phyloP scores from a whole-genome alignment of 1,140 invertebrate species.

The Pseudachorutes palmiensis region DNA sequence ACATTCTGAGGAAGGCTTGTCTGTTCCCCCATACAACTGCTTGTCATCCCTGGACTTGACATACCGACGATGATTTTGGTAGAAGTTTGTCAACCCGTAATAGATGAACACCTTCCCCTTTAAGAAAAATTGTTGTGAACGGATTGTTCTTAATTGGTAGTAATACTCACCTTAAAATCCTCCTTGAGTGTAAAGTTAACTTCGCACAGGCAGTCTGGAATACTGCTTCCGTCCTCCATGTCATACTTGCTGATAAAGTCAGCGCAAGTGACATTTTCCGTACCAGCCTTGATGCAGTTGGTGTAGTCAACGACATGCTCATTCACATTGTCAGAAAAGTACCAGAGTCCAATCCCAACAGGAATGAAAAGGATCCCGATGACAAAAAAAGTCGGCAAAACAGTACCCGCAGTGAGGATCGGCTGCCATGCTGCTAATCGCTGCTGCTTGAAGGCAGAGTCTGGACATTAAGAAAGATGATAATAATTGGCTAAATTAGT shows the following conservation, averaged over 20 bases:
- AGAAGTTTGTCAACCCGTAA: constrained; percentile 94
- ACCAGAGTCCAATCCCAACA: constrained; percentile 81
- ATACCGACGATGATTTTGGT: constrained; percentile 97
- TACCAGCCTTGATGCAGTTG: constrained; percentile 14
- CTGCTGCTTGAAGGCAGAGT: constrained; percentile 96
- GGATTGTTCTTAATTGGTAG: background rate
- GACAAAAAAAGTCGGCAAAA: constrained; percentile 91
- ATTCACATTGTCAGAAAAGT: constrained; percentile 62
- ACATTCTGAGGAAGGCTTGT: constrained; percentile 17
- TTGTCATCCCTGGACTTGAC: constrained; percentile 94
- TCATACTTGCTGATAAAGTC: constrained; percentile 52
- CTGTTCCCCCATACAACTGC: constrained; percentile 74
- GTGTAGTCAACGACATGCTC: constrained; percentile 23
- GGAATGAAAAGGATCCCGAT: constrained; percentile 95
- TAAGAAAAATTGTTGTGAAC: constrained; percentile 30
- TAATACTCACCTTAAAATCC: constrained; percentile 20
- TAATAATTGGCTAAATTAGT: no score
- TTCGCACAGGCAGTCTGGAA: no score
- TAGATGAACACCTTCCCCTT: constrained; percentile 90
- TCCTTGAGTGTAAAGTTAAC: constrained; percentile 55
- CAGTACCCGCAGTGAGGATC: constrained; percentile 89
- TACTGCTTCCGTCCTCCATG: no score
- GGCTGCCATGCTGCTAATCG: constrained; percentile 96
- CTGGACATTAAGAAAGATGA: no score
- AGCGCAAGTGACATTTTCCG: constrained; percentile 46